Evolutionary conservation across 2,113 vertebrate species (phyloP).

Genomic region (Bolborhynchus lineola): DNA sequence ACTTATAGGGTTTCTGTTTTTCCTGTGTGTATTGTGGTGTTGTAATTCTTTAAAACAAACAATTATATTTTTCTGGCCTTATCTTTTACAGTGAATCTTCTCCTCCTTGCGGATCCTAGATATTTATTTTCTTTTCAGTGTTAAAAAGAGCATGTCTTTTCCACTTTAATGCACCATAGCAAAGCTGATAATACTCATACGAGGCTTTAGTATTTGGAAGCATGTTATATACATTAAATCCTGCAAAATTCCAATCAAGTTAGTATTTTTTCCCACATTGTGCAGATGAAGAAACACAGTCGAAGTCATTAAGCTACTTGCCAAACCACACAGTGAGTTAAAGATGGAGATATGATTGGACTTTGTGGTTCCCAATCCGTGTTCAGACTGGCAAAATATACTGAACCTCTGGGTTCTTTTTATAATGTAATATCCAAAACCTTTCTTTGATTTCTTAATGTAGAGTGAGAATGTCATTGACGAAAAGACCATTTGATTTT

Average conservation of each 20-base stretch:
- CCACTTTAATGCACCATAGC: not conserved
- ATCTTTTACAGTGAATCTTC: not conserved
- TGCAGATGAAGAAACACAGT: conserved; percentile 23
- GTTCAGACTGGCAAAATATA: conserved; percentile 34
- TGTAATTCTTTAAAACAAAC: conserved; percentile 9
- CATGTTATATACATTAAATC: not conserved
- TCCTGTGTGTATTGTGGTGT: not conserved
- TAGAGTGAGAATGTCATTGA: conserved; percentile 31
- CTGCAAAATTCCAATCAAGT: conserved; percentile 32
- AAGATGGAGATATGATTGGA: conserved; percentile 31
- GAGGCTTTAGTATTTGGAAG: conserved; percentile 21
- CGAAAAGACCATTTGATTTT: conserved; percentile 50
- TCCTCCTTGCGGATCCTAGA: not conserved
- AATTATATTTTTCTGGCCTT: not conserved
- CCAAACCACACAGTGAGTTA: conserved; percentile 55
- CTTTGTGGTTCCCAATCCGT: conserved; percentile 7
- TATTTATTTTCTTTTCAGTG: not conserved
- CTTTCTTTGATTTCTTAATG: not conserved
- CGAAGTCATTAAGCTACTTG: conserved; percentile 50
- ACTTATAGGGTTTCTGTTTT: not conserved
- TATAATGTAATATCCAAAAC: not conserved
- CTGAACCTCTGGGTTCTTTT: conserved; percentile 26
- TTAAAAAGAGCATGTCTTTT: not conserved
- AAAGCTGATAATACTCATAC: not conserved
- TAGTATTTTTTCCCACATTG: conserved; percentile 51